Evolutionary conservation across 2,113 vertebrate genomes (phyloP).

Genomic region (Procapra przewalskii): DNA sequence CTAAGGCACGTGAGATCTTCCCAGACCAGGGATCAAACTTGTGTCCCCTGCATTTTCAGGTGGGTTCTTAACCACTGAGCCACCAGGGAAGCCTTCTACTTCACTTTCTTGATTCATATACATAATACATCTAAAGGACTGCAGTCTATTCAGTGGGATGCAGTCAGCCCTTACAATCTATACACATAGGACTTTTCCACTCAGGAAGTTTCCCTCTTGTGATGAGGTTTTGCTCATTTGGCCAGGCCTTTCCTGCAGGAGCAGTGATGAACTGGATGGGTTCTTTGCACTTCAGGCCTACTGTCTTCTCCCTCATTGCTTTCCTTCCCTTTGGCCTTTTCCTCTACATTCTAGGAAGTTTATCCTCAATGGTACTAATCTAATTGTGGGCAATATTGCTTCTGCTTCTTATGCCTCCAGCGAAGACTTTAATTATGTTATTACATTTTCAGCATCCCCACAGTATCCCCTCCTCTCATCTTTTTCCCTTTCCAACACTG

Average conservation of each 20-base stretch:
- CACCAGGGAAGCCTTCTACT: neutral
- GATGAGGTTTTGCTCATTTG: neutral
- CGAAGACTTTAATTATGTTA: neutral
- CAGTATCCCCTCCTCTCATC: neutral
- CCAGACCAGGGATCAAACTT: neutral
- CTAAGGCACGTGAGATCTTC: neutral
- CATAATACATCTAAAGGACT: neutral
- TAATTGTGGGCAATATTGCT: neutral
- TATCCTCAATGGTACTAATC: neutral
- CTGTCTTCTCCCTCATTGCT: neutral
- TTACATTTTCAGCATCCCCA: constrained; percentile 7
- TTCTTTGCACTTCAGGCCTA: neutral
- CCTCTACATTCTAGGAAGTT: neutral
- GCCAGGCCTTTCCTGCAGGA: neutral
- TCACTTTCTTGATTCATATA: neutral
- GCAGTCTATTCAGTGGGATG: neutral
- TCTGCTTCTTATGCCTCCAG: neutral
- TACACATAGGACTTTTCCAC: neutral
- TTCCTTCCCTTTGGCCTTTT: neutral
- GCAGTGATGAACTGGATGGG: neutral
- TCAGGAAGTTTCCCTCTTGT: neutral
- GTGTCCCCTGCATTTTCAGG: neutral
- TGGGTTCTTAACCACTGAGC: neutral
- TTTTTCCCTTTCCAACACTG: neutral
- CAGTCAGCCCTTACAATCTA: neutral